phyloP scores from a whole-genome alignment of 2,888 invertebrate genomes.

The Hypselothyrea guttata region DNA sequence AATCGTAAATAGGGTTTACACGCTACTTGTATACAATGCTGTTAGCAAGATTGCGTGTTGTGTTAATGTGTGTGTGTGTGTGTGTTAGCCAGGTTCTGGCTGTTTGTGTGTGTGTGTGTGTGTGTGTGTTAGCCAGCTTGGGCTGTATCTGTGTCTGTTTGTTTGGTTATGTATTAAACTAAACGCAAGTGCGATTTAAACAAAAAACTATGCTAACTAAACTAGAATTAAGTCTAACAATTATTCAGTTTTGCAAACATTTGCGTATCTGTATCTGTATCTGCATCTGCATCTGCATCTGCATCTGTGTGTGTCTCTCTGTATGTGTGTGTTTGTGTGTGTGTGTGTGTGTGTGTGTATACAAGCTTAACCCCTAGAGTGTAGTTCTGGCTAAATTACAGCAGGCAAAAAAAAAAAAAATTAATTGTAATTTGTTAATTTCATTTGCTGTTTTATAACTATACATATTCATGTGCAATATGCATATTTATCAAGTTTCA shows the following conservation, averaged over 20 bases:
- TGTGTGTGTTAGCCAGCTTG: too few relatives aligned
- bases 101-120: conserved; percentile 11
- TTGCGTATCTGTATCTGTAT: conserved; percentile 2
- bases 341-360: conserved; percentile 19
- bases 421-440: conserved; percentile 24
- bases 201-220: conserved; percentile 3
- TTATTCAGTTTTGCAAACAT: conserved; percentile 4
- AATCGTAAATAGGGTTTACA: too few relatives aligned
- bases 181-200: conserved; percentile 13
- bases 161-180: conserved; percentile 8
- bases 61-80: conserved; percentile 10
- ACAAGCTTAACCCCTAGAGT: conserved; percentile 39
- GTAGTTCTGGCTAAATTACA: conserved; percentile 56
- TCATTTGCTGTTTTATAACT: conserved; percentile 20
- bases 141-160: too few relatives aligned
- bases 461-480: conserved; percentile 33
- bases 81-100: too few relatives aligned
- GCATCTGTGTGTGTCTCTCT: conserved; percentile 5
- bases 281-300: conserved; percentile 1
- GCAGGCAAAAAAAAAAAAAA: conserved; percentile 42
- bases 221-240: conserved; percentile 9
- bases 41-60: conserved; percentile 20
- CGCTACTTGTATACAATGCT: conserved; percentile 39
- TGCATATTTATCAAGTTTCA: too few relatives aligned
- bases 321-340: conserved; percentile 6